These are phyloP conservation scores for Pinna nobilis DNA, from an alignment of 1,140 invertebrate genomes.

Conservation along the genomic window DNA sequence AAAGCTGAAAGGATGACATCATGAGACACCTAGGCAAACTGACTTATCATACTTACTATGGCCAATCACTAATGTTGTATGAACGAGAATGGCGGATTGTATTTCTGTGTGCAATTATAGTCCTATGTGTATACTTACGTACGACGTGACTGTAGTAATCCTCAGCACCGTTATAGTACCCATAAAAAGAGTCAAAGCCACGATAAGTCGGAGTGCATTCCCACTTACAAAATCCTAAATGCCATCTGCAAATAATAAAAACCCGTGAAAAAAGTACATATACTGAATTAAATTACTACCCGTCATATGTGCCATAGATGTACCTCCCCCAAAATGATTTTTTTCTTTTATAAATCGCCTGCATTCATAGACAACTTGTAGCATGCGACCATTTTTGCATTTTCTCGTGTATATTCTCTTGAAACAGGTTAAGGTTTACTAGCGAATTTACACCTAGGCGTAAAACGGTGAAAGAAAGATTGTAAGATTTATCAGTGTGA, in stretches of 20 bases:
- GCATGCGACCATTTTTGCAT: too few species aligned
- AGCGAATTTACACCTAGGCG: too few species aligned
- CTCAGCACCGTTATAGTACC: conserved; percentile 73
- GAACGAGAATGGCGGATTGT: not conserved
- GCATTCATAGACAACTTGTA: too few species aligned
- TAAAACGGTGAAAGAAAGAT: too few species aligned
- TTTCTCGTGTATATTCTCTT: too few species aligned
- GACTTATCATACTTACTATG: not conserved
- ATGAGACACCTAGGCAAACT: not conserved
- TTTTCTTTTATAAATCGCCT: too few species aligned
- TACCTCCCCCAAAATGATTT: too few species aligned
- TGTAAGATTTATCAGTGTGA: too few species aligned
- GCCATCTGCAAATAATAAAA: conserved; percentile 71
- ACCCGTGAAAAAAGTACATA: not conserved
- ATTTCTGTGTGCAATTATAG: too few species aligned
- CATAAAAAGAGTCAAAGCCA: conserved; percentile 76
- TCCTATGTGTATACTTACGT: conserved; percentile 11
- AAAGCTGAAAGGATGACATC: not conserved
- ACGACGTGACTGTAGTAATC: conserved; percentile 66
- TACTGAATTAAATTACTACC: not conserved
- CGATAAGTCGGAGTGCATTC: conserved; percentile 73
- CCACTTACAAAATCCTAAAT: conserved; percentile 75
- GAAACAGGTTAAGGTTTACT: too few species aligned
- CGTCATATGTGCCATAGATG: not conserved
- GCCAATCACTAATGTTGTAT: not conserved